Percentiles rank a stretch among this genome's conserved stretches.
Evolutionary conservation across 2,797 vertebrate species (phyloP).

Genomic region (Distichodus sexfasciatus): DNA sequence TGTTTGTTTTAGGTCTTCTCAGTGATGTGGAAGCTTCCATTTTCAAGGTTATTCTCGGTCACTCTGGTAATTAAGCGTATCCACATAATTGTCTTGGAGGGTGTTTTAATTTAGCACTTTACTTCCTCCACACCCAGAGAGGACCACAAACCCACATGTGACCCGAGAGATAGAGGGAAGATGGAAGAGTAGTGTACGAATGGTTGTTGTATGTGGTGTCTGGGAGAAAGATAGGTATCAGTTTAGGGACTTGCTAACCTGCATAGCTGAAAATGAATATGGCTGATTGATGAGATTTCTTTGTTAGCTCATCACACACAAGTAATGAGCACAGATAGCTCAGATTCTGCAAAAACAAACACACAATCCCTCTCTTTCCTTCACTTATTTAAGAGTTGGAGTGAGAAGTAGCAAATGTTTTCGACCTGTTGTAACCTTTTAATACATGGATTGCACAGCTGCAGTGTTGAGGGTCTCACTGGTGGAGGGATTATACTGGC

Average conservation of each 20-base stretch:
- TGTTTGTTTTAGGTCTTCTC: constrained; percentile 29
- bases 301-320: not conserved
- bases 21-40: constrained; percentile 15
- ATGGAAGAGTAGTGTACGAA: not conserved
- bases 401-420: not conserved
- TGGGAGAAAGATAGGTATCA: not conserved
- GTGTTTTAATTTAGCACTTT: constrained; percentile 33
- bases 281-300: not conserved
- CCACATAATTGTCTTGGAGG: constrained; percentile 39
- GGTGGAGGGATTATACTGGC: constrained; percentile 25
- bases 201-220: not conserved
- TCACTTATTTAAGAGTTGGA: too few relatives aligned
- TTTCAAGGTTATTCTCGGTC: constrained; percentile 37
- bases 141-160: constrained; percentile 6
- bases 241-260: not conserved
- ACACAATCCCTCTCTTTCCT: too few relatives aligned
- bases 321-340: not conserved
- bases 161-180: not conserved
- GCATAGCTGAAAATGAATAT: not conserved
- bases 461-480: not conserved
- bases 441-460: constrained; percentile 26
- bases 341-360: too few relatives aligned
- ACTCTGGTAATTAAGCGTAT: constrained; percentile 40
- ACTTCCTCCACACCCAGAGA: constrained; percentile 30
- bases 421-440: constrained; percentile 16